Base-by-base conservation (phyloP, 2,113 vertebrate genomes). In the Dasypus novemcinctus region DNA sequence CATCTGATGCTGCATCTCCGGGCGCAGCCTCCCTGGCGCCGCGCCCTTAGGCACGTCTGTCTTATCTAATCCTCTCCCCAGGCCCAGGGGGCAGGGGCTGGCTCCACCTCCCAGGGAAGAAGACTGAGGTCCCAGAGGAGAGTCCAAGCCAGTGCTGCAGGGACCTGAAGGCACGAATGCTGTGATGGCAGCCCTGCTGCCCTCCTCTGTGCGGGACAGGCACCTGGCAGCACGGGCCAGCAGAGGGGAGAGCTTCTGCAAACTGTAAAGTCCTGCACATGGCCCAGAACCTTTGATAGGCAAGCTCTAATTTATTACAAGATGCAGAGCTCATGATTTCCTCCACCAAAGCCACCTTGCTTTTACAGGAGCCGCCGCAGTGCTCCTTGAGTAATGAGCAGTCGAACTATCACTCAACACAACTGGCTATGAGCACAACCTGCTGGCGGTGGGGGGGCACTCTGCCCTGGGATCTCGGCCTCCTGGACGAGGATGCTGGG, bases 341-440 rank as follows among this genome's bases (percentile, higher is more conserved):
- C 95, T 95, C 68, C 14, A 54, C 72, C 21, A 23, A 15, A 3
- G 11, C 52, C 92, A 85, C 18, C 88, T 96, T 87, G 91, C 93
- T 92, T 93, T 96, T 90, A 63, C 93, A 95, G 93, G 94, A 94
- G 29, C 61, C 71, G 72, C 88, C 1, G 3, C 76, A 25, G 97
- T 85, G 93, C 33, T 90, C 90, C 93, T 80, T 25, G 91, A 92
- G 87, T 95, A 95, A 96, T 88, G 95, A 95, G 85, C 14, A 0
- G 84, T 95, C 90, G 81, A 96, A 92, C 95, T 91, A 96, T 87
- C 59, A 81, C 66, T 18, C 23, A 72, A 54, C 52, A 84, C 76
- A 84, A 36, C 75, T 84, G 87, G 83, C 71, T 71, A 81, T 84
- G 61, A 57, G 38, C n/a, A 18, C 59, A 43, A 2, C 64, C 88